Evolutionary conservation across 1,140 invertebrate species (phyloP), one percentile per base, ranked within the genome.

Genomic region (Scaptomyza hsui): DNA sequence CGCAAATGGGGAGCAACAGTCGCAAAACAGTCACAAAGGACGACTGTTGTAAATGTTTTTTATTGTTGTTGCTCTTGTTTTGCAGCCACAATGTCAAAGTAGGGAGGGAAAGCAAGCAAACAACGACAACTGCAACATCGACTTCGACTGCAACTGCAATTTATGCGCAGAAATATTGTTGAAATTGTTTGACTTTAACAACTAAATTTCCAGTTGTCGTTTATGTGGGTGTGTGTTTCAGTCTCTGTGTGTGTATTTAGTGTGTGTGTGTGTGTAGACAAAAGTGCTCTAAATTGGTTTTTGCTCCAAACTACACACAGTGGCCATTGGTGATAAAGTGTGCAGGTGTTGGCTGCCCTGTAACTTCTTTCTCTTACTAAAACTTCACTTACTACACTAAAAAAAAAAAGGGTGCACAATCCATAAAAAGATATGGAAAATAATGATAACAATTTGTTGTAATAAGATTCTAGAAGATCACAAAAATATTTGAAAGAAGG

Each of bases 101-200:
- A 13, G 21, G 37, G 39, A n/a, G n/a, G 15, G 44, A 69, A 26
- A 18, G 47, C 37, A 60, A 52, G 21, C 32, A 45, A n/a, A 56
- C 26, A 21, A 49, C 13, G 44, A 49, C 29, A 44, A 62, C 12
- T n/a, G 29, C 42, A 18, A 24, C 39, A 51, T 51, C 64, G 64
- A 51, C 29, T 69, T 19, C 41, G 70, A 75, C 39, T 60, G 72
- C 70, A 65, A 77, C 65, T 37, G 65, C 79, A 83, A 83, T 83
- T 85, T 85, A 85, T 85, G 81, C 76, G 65, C 81, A 72, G 53
- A 80, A 85, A 80, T 85, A 86, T 85, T 85, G 81, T 77, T 56
- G 73, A 86, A 83, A 85, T 85, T 85, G 81, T 75, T 79, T 60
- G 81, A 85, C 76, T 86, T 85, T 80, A 85, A 85, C 81, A 85